Evolutionary conservation across 2,797 vertebrate species (phyloP).

Genomic region (Pseudopleuronectes americanus): DNA sequence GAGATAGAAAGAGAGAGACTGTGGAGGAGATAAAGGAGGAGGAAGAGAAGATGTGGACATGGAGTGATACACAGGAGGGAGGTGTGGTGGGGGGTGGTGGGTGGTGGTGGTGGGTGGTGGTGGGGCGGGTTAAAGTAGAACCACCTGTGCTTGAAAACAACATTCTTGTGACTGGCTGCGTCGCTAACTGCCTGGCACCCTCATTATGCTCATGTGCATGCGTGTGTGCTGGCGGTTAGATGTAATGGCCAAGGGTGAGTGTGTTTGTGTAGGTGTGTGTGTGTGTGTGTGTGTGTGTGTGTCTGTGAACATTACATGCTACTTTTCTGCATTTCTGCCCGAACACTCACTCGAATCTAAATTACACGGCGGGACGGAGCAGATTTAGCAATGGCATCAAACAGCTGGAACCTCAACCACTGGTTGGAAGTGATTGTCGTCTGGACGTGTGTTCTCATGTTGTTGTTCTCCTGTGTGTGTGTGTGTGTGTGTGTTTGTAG

Average conservation of each 20-base stretch:
- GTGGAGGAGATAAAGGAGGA: slow-evolving; percentile 12
- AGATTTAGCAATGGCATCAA: slow-evolving; percentile 70
- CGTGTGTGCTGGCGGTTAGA: slow-evolving; percentile 45
- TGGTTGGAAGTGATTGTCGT: slow-evolving; percentile 59
- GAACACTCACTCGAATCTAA: slow-evolving; percentile 32
- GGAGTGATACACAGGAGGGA: slow-evolving; percentile 31
- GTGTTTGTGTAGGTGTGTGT: slow-evolving; percentile 23
- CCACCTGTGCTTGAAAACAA: slow-evolving; percentile 69
- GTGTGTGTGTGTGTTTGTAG: slow-evolving; percentile 18
- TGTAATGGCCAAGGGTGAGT: slow-evolving; percentile 42
- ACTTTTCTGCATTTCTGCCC: slow-evolving; percentile 43
- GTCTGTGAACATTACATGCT: slow-evolving; percentile 32
- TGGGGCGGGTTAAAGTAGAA: slow-evolving; percentile 52
- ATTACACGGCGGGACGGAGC: slow-evolving; percentile 67
- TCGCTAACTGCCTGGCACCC: slow-evolving; percentile 41
- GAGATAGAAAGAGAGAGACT: slow-evolving; percentile 2
- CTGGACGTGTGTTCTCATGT: slow-evolving; percentile 50
- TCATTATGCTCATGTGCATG: slow-evolving; percentile 48
- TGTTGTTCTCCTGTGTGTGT: slow-evolving; percentile 24
- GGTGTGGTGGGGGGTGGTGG: not conserved
- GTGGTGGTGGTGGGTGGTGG: not conserved
- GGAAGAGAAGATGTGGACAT: slow-evolving; percentile 40
- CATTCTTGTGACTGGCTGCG: slow-evolving; percentile 52
- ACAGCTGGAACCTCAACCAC: slow-evolving; percentile 71
- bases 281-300: slow-evolving; percentile 24